Evolutionary conservation across 2,888 invertebrate genomes (phyloP).

Genomic region (Onchidella celtica): DNA sequence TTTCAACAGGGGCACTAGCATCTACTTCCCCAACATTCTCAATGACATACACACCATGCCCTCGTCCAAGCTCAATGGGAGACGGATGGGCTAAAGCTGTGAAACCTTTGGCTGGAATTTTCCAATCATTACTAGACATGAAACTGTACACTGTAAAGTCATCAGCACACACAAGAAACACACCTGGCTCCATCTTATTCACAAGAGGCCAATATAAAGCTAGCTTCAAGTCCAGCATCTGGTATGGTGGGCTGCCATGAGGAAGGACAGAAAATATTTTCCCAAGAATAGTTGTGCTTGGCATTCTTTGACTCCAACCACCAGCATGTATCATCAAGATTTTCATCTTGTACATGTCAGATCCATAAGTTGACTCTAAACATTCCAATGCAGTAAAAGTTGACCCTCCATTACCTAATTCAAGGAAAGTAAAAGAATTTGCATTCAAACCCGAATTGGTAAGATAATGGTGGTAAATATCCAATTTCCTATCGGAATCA

Average conservation of each 20-base stretch:
- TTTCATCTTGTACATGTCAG: constrained; percentile 66
- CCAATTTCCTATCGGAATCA: too few species aligned
- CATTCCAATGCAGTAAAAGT: constrained; percentile 77
- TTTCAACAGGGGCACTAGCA: constrained; percentile 60
- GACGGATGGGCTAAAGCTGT: constrained; percentile 81
- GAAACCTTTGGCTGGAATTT: constrained; percentile 76
- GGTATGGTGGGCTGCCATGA: constrained; percentile 74
- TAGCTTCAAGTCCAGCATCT: constrained; percentile 81
- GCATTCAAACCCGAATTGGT: too few species aligned
- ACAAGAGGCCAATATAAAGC: constrained; percentile 80
- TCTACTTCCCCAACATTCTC: constrained; percentile 60
- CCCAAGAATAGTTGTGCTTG: constrained; percentile 80
- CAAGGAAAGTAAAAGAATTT: too few species aligned
- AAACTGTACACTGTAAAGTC: constrained; percentile 79
- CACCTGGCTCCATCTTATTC: constrained; percentile 78
- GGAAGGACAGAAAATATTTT: constrained; percentile 81
- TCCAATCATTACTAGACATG: constrained; percentile 61
- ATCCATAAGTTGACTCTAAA: constrained; percentile 71
- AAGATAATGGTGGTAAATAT: too few species aligned
- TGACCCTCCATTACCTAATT: constrained; percentile 81
- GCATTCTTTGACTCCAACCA: constrained; percentile 81
- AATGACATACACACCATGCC: constrained; percentile 81
- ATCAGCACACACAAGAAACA: constrained; percentile 81
- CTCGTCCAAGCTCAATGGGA: constrained; percentile 77
- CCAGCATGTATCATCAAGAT: constrained; percentile 81